Base-by-base conservation (phyloP, 2,888 invertebrate genomes). In the Ennomos quercinarius region DNA sequence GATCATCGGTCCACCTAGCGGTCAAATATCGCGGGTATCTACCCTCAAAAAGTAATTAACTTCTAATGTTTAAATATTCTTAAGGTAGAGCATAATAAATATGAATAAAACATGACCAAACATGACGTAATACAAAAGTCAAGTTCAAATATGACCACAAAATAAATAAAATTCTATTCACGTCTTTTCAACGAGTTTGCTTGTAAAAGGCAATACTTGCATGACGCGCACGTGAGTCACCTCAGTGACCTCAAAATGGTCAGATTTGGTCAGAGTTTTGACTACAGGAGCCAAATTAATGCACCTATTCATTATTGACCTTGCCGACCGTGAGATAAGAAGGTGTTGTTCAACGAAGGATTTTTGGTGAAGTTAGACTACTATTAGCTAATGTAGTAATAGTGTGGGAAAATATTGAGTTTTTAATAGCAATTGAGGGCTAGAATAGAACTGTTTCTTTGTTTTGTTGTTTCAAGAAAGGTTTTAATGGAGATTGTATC, bases 261-360 rank as follows among this genome's bases (percentile, higher is more conserved):
- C 62, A 68, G 67, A 77, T 78, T 72, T 67, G 67, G 67, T 43
- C 62, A 65, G 62, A 63, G 55, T 55, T 61, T 64, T 67, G 55
- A 61, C 51, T 60, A 46, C 61, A 58, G 61, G 55, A 61, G 66
- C 58, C 59, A 58, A 66, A 68, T 66, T 76, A 75, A 75, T 70
- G 63, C 61, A 60, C 60, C 66, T 71, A 72, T 72, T 77, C 70
- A 66, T 67, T 51, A 9, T 34, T 51, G 70, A 55, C 74, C 78
- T 77, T 63, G 67, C 46, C 48, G 13, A 59, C 41, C 57, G 58
- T 64, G 54, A 57, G 57, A 48, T 48, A 38, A 41, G 61, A 64
- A 65, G 61, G 61, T 46, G 51, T 59, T 64, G 49, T 13, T 54
- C 58, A 52, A 56, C 36, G 62, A 44, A 56, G 51, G 50, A 47